Evolutionary conservation across 1,140 invertebrate genomes (phyloP).

Genomic region (Protaetia brevitarsis): DNA sequence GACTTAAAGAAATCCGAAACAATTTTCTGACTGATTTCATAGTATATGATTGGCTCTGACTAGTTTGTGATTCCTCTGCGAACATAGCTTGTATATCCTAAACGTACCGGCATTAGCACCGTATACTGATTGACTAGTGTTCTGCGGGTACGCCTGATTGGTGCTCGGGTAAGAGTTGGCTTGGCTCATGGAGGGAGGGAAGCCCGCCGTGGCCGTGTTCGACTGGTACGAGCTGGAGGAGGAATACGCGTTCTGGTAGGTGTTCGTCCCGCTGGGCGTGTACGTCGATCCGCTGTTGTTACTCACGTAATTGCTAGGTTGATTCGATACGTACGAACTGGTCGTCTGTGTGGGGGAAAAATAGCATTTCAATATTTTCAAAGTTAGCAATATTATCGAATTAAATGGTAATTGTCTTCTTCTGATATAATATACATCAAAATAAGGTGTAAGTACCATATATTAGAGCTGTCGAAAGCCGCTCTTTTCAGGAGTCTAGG

Average conservation of each 20-base stretch:
- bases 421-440: too few species aligned
- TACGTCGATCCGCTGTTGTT: slow-evolving; percentile 35
- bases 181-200: slow-evolving; percentile 43
- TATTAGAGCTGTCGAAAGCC: too few species aligned
- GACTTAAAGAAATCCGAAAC: too few species aligned
- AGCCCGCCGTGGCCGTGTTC: slow-evolving; percentile 32
- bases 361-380: too few species aligned
- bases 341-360: slow-evolving; percentile 41
- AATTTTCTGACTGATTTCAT: too few species aligned
- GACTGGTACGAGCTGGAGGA: slow-evolving; percentile 38
- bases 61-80: too few species aligned
- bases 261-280: slow-evolving; percentile 29
- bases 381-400: too few species aligned
- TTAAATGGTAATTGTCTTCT: too few species aligned
- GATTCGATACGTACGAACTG: slow-evolving; percentile 42
- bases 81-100: too few species aligned
- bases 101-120: slow-evolving; percentile 43
- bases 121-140: slow-evolving; percentile 45
- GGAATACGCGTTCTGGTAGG: slow-evolving; percentile 44
- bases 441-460: too few species aligned
- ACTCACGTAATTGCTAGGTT: slow-evolving; percentile 41
- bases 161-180: slow-evolving; percentile 36
- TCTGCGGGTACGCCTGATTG: slow-evolving; percentile 42
- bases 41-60: too few species aligned
- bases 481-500: too few species aligned